phyloP scores from a whole-genome alignment of 1,140 invertebrate genomes.

The Brachionus paranguensis region DNA sequence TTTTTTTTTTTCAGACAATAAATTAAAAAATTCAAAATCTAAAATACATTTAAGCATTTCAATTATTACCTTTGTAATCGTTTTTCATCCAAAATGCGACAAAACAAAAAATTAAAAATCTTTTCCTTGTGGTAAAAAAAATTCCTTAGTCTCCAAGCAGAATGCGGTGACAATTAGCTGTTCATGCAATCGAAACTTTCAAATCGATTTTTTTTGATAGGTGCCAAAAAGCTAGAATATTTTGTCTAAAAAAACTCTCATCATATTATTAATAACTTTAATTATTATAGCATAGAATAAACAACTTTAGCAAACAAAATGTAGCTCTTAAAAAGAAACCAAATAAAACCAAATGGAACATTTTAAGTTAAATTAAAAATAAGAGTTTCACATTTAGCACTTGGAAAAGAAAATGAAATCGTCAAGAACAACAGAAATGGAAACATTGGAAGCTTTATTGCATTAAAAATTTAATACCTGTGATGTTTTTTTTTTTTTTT shows the following conservation, averaged over 20 bases:
- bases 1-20: background rate
- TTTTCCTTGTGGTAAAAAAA: no score
- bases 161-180: background rate
- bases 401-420: constrained; percentile 8
- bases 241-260: background rate
- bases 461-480: background rate
- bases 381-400: background rate
- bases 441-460: background rate
- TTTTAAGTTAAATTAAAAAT: background rate
- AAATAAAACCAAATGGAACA: background rate
- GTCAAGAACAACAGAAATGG: constrained; percentile 24
- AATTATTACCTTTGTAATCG: no score
- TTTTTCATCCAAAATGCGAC: no score
- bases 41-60: background rate
- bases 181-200: background rate
- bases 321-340: background rate
- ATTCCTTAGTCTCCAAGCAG: no score
- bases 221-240: background rate
- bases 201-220: background rate
- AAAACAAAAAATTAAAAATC: no score
- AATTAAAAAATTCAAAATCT: background rate
- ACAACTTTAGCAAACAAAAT: background rate
- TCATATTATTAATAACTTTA: background rate
- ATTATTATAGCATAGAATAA: background rate
- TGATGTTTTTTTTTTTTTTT: background rate